These are phyloP conservation scores for Plectropomus leopardus DNA, from an alignment of 2,113 vertebrate genomes.

Conservation along the genomic window DNA sequence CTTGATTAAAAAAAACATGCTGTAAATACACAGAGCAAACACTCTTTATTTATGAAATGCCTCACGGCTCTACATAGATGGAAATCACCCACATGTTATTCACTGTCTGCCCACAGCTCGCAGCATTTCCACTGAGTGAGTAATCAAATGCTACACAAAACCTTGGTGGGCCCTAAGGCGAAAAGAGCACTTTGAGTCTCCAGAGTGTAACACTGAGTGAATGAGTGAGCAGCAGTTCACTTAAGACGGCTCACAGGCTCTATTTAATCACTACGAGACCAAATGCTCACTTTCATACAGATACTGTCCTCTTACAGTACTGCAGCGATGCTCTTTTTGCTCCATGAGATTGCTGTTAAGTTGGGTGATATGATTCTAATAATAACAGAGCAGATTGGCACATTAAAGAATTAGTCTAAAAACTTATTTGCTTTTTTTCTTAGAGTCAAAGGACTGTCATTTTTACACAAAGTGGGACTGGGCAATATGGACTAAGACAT, in stretches of 20 bases:
- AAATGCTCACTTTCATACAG: conserved; percentile 48
- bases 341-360: conserved; percentile 8
- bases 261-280: conserved; percentile 64
- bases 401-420: background rate
- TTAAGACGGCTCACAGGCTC: conserved; percentile 62
- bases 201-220: conserved; percentile 60
- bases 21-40: conserved; percentile 3
- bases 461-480: too few species aligned
- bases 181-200: conserved; percentile 74
- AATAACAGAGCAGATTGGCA: background rate
- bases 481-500: too few species aligned
- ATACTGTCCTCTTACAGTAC: conserved; percentile 22
- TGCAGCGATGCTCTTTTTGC: conserved; percentile 64
- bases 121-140: conserved; percentile 61
- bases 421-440: background rate
- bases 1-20: conserved; percentile 77
- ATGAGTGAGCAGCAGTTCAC: conserved; percentile 66
- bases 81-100: conserved; percentile 65
- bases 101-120: conserved; percentile 60
- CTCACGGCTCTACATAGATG: conserved; percentile 48
- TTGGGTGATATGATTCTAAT: conserved; percentile 7
- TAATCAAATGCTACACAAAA: conserved; percentile 78
- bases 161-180: conserved; percentile 63
- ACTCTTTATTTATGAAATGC: conserved; percentile 56
- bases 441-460: background rate